Conservation (phyloP, 2,113 vertebrate species). For the Actinemys pallida region DNA sequence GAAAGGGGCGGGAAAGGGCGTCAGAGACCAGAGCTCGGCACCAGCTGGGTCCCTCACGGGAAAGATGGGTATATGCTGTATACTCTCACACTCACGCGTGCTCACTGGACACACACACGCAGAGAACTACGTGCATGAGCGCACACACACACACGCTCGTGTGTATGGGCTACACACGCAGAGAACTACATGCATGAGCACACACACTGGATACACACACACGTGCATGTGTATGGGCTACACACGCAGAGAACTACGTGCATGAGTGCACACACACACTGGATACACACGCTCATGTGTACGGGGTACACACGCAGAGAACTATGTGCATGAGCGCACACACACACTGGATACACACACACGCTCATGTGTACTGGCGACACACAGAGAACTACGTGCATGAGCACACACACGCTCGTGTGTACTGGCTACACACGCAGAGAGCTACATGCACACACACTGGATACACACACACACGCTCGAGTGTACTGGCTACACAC, state of each 20-base stretch:
- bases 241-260: too few relatives aligned
- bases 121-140: neutral
- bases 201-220: too few relatives aligned
- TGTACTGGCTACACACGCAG: neutral
- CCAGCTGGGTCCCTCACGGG: accelerated
- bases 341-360: constrained; percentile 38
- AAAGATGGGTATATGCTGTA: neutral
- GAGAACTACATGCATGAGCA: neutral
- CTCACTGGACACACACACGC: neutral
- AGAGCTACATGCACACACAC: neutral
- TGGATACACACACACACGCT: too few relatives aligned
- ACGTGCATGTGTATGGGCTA: too few relatives aligned
- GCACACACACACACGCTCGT: too few relatives aligned
- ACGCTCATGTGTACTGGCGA: neutral
- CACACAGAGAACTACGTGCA: neutral
- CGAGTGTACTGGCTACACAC: too few relatives aligned
- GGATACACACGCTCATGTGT: too few relatives aligned
- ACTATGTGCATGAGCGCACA: neutral
- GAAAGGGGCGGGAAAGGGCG: neutral
- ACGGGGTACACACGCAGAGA: too few relatives aligned
- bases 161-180: neutral
- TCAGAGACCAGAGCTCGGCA: constrained; percentile 27
- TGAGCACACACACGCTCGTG: too few relatives aligned
- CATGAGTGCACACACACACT: too few relatives aligned
- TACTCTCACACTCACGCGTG: neutral